Conservation (phyloP, 2,113 vertebrate species). For the Seriola aureovittata region DNA sequence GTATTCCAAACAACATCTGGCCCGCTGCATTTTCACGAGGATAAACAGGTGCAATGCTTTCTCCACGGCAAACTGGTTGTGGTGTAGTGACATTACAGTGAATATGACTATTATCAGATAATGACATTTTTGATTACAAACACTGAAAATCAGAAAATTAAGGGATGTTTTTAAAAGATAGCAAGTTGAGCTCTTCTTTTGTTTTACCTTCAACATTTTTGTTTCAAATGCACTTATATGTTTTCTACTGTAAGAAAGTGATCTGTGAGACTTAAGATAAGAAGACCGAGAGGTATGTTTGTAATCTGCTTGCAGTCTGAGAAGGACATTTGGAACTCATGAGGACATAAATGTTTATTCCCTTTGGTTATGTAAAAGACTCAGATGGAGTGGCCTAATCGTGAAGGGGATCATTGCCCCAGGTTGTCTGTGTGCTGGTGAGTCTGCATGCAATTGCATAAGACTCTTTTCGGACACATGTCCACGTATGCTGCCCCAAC, state of each 20-base stretch:
- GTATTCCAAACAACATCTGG: constrained; percentile 65
- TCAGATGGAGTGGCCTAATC: constrained; percentile 57
- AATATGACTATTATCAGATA: neutral
- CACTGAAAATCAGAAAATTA: neutral
- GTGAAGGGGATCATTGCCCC: constrained; percentile 51
- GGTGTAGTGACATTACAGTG: neutral
- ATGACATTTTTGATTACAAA: neutral
- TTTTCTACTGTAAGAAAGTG: neutral
- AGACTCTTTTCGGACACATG: constrained; percentile 68
- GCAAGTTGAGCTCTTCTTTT: neutral
- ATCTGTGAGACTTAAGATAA: neutral
- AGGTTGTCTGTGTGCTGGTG: constrained; percentile 55
- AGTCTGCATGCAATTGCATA: constrained; percentile 62
- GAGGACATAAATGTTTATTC: constrained; percentile 48
- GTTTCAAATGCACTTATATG: neutral
- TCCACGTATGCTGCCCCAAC: constrained; percentile 33
- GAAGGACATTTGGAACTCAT: constrained; percentile 53
- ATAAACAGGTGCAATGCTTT: constrained; percentile 38
- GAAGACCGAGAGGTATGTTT: neutral
- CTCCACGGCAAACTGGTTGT: neutral
- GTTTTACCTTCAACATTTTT: neutral
- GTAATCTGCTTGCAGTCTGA: constrained; percentile 39
- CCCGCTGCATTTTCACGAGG: constrained; percentile 30
- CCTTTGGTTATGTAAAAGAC: constrained; percentile 70
- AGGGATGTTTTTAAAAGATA: neutral